phyloP scores from a whole-genome alignment of 2,888 invertebrate species.

The Neoascia interrupta region DNA sequence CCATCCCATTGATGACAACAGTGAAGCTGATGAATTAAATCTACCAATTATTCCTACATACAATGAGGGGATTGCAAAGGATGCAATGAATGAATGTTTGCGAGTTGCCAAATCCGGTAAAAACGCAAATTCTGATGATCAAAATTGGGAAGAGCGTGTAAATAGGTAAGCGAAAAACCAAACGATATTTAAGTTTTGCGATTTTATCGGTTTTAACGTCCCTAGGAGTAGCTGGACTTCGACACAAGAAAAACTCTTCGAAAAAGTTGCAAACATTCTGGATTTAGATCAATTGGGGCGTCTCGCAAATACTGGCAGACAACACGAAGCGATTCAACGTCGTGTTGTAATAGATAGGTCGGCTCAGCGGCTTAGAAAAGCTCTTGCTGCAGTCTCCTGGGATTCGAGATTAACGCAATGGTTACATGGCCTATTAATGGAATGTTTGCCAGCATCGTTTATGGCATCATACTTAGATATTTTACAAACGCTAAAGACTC shows the following conservation, averaged over 20 bases:
- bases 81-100: conserved; percentile 87
- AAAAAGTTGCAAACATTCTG: conserved; percentile 84
- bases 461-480: conserved; percentile 88
- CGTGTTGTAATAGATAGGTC: conserved; percentile 87
- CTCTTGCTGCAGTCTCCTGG: conserved; percentile 87
- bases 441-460: conserved; percentile 84
- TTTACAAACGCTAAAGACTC: conserved; percentile 85
- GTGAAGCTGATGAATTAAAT: conserved; percentile 80
- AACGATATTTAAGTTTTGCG: background rate
- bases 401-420: conserved; percentile 87
- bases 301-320: conserved; percentile 82
- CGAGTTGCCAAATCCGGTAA: conserved; percentile 83
- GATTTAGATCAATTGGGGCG: conserved; percentile 85
- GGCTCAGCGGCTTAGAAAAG: conserved; percentile 83
- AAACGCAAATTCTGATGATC: conserved; percentile 81
- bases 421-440: conserved; percentile 87
- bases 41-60: conserved; percentile 81
- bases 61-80: conserved; percentile 82
- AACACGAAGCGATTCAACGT: conserved; percentile 85
- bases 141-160: conserved; percentile 86
- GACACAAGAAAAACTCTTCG: conserved; percentile 84
- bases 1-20: conserved; percentile 76
- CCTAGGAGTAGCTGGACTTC: conserved; percentile 83
- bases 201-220: conserved; percentile 58
- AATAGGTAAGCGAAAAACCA: conserved; percentile 81